Conservation (phyloP, 2,888 invertebrate species). For the Drosophila picticornis region DNA sequence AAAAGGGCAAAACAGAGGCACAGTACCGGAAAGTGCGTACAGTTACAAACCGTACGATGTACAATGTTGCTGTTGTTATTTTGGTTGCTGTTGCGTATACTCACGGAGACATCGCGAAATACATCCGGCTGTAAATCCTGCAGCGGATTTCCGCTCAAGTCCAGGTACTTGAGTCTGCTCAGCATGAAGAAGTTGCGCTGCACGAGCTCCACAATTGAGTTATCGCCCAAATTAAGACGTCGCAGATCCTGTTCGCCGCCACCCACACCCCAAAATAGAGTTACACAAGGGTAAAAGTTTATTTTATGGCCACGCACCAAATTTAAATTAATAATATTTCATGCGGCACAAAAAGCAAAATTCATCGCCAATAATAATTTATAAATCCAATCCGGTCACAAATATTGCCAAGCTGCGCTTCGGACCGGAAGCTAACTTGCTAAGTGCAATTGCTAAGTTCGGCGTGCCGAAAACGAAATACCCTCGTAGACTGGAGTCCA, state of each 20-base stretch:
- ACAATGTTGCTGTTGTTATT: constrained; percentile 6
- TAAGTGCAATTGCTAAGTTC: not conserved
- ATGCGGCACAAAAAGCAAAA: constrained; percentile 40
- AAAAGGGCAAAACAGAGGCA: constrained; percentile 19
- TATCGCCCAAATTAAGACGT: constrained; percentile 89
- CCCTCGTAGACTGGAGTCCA: not conserved
- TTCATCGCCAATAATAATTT: constrained; percentile 75
- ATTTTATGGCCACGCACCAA: constrained; percentile 65
- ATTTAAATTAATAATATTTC: constrained; percentile 71
- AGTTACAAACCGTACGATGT: constrained; percentile 1
- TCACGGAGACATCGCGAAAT: constrained; percentile 90
- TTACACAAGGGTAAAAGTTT: constrained; percentile 58
- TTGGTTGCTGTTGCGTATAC: constrained; percentile 69
- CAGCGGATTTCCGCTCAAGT: constrained; percentile 91
- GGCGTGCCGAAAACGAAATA: not conserved
- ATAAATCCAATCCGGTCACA: constrained; percentile 56
- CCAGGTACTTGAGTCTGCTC: constrained; percentile 89
- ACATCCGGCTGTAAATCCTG: constrained; percentile 91
- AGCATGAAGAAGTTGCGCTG: constrained; percentile 91
- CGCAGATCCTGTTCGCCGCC: constrained; percentile 87
- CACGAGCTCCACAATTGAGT: constrained; percentile 89
- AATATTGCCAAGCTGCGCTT: constrained; percentile 32
- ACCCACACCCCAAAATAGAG: constrained; percentile 13
- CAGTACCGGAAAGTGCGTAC: constrained; percentile 27
- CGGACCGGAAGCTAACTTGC: constrained; percentile 50